These are phyloP conservation scores for Macrostomum cliftonense DNA, from an alignment of 2,888 invertebrate genomes.

Conservation along the genomic window DNA sequence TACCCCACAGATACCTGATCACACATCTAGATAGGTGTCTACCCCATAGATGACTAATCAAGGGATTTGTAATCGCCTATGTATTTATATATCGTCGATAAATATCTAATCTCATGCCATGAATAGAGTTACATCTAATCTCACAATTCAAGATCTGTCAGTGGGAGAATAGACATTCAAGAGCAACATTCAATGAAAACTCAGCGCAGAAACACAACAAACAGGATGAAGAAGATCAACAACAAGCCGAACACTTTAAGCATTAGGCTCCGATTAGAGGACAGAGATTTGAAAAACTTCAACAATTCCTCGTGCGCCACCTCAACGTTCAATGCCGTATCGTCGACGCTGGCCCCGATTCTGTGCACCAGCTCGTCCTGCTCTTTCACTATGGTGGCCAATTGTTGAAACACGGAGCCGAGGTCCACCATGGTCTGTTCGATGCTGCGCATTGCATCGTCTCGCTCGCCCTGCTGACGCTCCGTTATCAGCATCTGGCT, in stretches of 20 bases:
- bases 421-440: constrained; percentile 95
- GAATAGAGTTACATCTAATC: no score
- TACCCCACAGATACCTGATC: no score
- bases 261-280: constrained; percentile 94
- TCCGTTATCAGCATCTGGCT: constrained; percentile 40
- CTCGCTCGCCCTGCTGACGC: constrained; percentile 70
- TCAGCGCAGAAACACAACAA: constrained; percentile 84
- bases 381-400: constrained; percentile 70
- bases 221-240: constrained; percentile 95
- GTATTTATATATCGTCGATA: no score
- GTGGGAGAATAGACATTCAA: no score
- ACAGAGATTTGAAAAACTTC: constrained; percentile 87
- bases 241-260: constrained; percentile 94
- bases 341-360: constrained; percentile 87
- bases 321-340: constrained; percentile 84
- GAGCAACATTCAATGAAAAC: constrained; percentile 7
- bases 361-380: constrained; percentile 93
- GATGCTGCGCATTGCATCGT: constrained; percentile 95
- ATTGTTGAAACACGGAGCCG: constrained; percentile 88
- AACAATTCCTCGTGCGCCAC: constrained; percentile 89
- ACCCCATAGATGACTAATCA: no score
- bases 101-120: no score
- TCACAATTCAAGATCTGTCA: no score
- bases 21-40: no score
- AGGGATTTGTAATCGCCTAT: no score